Evolutionary conservation across 53 echinoderm and acorn worm genomes (phyloP).

Genomic region (Holothuria leucospilota): DNA sequence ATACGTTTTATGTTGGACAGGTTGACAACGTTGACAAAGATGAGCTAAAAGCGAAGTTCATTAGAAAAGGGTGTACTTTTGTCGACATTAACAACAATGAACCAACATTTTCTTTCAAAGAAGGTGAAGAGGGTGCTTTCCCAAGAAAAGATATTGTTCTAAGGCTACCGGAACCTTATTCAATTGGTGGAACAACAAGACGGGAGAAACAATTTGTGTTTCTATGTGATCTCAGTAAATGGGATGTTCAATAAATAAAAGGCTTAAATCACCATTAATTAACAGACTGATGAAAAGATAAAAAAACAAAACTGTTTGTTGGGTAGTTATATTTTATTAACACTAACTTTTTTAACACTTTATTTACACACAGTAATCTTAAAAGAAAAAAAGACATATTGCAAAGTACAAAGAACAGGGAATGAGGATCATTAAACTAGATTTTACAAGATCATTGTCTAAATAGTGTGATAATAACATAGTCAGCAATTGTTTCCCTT

Average conservation of each 20-base stretch:
- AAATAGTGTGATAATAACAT: too few species aligned
- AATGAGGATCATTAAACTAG: too few species aligned
- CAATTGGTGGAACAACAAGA: conserved; percentile 27
- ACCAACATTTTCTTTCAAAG: conserved; percentile 48
- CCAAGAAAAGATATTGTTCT: conserved; percentile 23
- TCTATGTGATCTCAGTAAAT: conserved; percentile 28
- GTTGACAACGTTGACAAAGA: conserved; percentile 41
- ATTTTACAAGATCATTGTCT: too few species aligned
- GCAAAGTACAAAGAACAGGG: not conserved
- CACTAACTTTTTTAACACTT: not conserved
- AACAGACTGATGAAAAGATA: conserved; percentile 25
- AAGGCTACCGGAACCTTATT: conserved; percentile 20
- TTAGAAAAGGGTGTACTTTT: conserved; percentile 34
- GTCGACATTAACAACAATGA: conserved; percentile 10
- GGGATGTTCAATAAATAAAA: conserved; percentile 15
- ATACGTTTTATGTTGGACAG: conserved; percentile 40
- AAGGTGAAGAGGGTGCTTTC: conserved; percentile 38
- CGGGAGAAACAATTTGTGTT: conserved; percentile 24
- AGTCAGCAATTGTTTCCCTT: too few species aligned
- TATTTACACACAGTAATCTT: not conserved
- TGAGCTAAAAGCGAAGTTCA: conserved; percentile 42
- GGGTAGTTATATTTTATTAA: not conserved
- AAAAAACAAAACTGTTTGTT: conserved; percentile 1
- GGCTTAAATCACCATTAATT: conserved; percentile 15
- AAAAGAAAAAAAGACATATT: not conserved